Evolutionary conservation across 2,113 vertebrate species (phyloP), one percentile per base, ranked within the genome.

Genomic region (Pygathrix nemaeus): DNA sequence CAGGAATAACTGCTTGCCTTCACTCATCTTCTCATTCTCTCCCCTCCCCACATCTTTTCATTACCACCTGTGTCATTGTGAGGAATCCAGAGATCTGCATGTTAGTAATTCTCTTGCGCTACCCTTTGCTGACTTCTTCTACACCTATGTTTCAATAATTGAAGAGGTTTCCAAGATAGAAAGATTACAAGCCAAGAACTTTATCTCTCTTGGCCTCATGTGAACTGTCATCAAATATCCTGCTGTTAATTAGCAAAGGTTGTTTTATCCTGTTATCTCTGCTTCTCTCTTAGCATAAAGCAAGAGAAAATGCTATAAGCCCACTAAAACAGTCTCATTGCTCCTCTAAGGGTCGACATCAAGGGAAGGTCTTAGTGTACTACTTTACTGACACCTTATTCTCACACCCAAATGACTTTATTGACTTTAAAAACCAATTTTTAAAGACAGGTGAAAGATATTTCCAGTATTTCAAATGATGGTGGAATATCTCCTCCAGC

Each of bases 241-340:
- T 83, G 57, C 23, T 97, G 23, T 72, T 91, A 89, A 94, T 92
- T 87, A 92, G 35, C 5, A 88, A 85, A 94, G 5, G 84, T 78
- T 66, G 93, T 78, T 88, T 89, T 16, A 50, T 52, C 48, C 43
- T 30, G 20, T n/a, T 93, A 70, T 48, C 88, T 73, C 20, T 84
- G 6, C 27, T 73, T 79, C 72, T 80, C 50, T 94, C 64, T 87
- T 68, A 76, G 21, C 57, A 84, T 52, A 92, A 75, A 93, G 55
- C 7, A 78, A 96, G 7, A 32, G 17, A 90, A 97, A 96, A 89
- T 80, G 10, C 57, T 61, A n/a, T 14, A 55, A 66, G 8, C 0
- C 25, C 5, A 57, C 35, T 90, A 45, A 92, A 85, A 52, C 6
- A 48, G 5, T 48, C 55, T 78, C 6, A 61, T 83, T 97, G 85